These are phyloP conservation scores for Anas capensis DNA, from an alignment of 2,797 vertebrate species.

Conservation along the genomic window DNA sequence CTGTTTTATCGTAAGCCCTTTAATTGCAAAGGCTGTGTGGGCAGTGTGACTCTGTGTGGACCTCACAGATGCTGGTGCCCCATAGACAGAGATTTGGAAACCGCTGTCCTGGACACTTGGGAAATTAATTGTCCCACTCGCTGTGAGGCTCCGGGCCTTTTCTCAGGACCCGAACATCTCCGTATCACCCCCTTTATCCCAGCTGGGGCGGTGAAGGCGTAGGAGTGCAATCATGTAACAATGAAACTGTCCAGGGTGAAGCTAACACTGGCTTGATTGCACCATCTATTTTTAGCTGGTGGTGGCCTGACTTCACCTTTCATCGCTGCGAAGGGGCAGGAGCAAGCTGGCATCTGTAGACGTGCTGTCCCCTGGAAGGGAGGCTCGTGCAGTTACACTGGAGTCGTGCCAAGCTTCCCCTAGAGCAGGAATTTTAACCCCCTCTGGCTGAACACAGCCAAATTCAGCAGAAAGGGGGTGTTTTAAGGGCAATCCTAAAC, in stretches of 20 bases:
- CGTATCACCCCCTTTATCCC: neutral
- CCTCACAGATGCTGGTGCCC: neutral
- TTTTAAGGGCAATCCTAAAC: neutral
- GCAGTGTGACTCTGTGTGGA: neutral
- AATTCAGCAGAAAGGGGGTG: neutral
- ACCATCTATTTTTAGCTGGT: neutral
- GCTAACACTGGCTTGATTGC: neutral
- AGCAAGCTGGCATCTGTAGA: neutral
- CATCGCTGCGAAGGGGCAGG: neutral
- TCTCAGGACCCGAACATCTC: neutral
- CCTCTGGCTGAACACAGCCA: neutral
- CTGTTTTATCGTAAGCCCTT: neutral
- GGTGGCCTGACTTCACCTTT: neutral
- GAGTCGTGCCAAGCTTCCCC: fast-evolving
- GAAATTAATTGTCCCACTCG: neutral
- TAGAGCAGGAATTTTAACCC: neutral
- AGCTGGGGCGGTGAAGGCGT: neutral
- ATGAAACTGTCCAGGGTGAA: neutral
- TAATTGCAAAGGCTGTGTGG: neutral
- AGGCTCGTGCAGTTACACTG: fast-evolving
- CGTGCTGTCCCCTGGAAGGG: fast-evolving
- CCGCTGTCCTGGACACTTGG: neutral
- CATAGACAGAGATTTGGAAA: neutral
- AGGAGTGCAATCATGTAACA: neutral
- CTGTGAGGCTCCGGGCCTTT: neutral